These are phyloP conservation scores for Apis dorsata DNA, from an alignment of 1,140 invertebrate genomes.

Conservation along the genomic window DNA sequence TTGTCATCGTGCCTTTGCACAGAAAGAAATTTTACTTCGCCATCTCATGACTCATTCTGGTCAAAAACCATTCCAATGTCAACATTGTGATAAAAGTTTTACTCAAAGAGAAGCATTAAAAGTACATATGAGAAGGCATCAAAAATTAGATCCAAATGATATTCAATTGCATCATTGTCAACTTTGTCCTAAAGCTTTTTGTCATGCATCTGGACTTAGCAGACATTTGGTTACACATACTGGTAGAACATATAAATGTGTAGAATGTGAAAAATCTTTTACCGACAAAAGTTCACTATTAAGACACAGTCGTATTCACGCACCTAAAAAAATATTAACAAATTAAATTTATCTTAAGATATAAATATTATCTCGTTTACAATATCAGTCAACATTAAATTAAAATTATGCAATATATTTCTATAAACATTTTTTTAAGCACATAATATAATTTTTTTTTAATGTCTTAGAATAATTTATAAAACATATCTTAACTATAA, in stretches of 20 bases:
- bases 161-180: constrained; percentile 85
- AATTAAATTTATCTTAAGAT: constrained; percentile 37
- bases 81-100: constrained; percentile 87
- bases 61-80: constrained; percentile 89
- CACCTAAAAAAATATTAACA: constrained; percentile 71
- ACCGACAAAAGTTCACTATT: constrained; percentile 86
- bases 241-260: constrained; percentile 84
- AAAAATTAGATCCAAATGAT: constrained; percentile 81
- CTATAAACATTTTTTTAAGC: constrained; percentile 17
- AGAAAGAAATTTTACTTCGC: constrained; percentile 89
- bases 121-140: constrained; percentile 83
- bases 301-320: constrained; percentile 82
- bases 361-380: background rate
- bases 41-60: constrained; percentile 94
- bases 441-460: constrained; percentile 19
- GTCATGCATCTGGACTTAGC: constrained; percentile 85
- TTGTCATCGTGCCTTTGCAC: constrained; percentile 87
- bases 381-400: constrained; percentile 4
- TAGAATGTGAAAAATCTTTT: constrained; percentile 85
- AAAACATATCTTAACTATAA: background rate
- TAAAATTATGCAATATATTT: constrained; percentile 15
- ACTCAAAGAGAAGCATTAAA: constrained; percentile 85
- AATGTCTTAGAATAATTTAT: constrained; percentile 31
- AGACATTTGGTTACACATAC: constrained; percentile 86
- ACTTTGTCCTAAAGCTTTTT: constrained; percentile 85